Base-by-base conservation (phyloP, 2,888 invertebrate genomes). In the Pseudoips prasinana region DNA sequence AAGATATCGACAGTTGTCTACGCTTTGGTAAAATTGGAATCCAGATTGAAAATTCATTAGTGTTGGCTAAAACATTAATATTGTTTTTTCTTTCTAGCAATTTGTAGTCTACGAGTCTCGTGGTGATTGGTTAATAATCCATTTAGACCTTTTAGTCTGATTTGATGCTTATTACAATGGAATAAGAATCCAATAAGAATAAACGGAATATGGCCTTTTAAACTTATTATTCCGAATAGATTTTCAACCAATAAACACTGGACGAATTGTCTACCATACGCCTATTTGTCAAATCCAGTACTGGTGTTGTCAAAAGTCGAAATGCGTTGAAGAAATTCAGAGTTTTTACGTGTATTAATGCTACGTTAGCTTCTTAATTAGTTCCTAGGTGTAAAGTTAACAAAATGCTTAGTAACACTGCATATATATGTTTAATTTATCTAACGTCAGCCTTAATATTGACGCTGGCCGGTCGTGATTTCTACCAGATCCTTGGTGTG, bases 401-500 rank as follows among this genome's bases (percentile, higher is more conserved):
- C 61, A 78, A 68, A 72, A 88, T 87, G 88, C 54, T 78, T 63
- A 62, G 68, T 44, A 79, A 81, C 53, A 68, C 70, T 36, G 78
- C 69, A 26, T 77, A 70, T 49, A 58, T 83, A 53, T 77, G 66
- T 68, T 59, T 87, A 66, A 60, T 84, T 69, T 85, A 79, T 74
- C 73, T 85, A 37, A 58, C 71, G 32, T 73, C 83, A 20, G 68
- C 70, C 39, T 50, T 81, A 62, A 73, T 87, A 43, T 49, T 86
- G 52, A 66, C 78, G 25, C 64, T 89, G 67, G 93, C 92, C 53
- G 92, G 96, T 58, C 92, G 98, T 62, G 98, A 98, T 85, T 99
- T 98, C 85, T 99, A 99, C 87, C 91, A 92, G 65, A 98, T 98
- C 70, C 91, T 99, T 41, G 95, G 95, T 50, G 93, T 98, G 38